Base-by-base conservation (phyloP, 1,140 invertebrate genomes). In the Vanessa tameamea region DNA sequence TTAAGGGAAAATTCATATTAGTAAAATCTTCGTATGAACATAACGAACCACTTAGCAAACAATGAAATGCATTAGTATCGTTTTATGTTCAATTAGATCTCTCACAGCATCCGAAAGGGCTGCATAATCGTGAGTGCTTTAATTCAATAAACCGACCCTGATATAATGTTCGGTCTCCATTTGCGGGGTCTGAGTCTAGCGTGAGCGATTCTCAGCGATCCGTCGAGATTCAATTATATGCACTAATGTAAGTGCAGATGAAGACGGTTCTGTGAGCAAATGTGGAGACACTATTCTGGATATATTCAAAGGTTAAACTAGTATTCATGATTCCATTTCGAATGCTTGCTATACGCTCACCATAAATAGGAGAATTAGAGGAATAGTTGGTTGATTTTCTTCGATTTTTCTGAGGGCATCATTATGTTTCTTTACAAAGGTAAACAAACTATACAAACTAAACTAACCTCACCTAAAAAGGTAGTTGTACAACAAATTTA, bases 171-270 rank as follows among this genome's bases (percentile, higher is more conserved):
- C 15, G 26, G 20, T 59, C 47, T 55, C 55, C 67, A 69, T 59
- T 69, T 61, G 67, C 55, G 53, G 67, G 16, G 53, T 47, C 43
- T 53, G 51, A 53, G 51, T 16, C 15, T 53, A 57, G 37, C 47
- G 53, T 59, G 37, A 47, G 55, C 53, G 47, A 59, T 69, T 63
- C 57, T 47, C 68, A 47, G 57, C 43, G 47, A 61, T 47, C 68
- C 15, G 55, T 12, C 47, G n/a, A 23, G 65, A 68, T 68, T 68
- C 65, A 68, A 68, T 68, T 68, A 65, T 63, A 65, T 20, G 51
- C 6, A 43, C 65, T 68, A 57, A 70, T 64, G 64, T 65, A 48
- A 65, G 64, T 55, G 50, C 50, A 71, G 47, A 51, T 68, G 64
- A 72, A 79, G 76, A 70, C 47, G 6, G 20, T 13, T 0, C 20